Evolutionary conservation across 2,888 invertebrate species (phyloP).

Genomic region (Phengaris arion): DNA sequence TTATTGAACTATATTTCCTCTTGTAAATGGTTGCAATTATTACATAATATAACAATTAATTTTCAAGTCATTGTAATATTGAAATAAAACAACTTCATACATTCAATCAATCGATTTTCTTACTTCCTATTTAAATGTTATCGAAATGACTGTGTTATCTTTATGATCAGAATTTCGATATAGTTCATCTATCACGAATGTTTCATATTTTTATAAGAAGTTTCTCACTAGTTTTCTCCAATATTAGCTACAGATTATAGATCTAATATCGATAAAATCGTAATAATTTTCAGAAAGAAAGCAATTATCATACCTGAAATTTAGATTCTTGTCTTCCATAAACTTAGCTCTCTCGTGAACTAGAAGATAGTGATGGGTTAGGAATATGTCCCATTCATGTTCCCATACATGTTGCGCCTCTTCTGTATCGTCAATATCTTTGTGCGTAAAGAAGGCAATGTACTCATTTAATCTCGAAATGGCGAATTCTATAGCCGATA

Average conservation of each 20-base stretch:
- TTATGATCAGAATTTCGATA: neutral
- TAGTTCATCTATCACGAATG: neutral
- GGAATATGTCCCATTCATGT: conserved; percentile 94
- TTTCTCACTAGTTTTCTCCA: no score
- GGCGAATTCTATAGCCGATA: conserved; percentile 89
- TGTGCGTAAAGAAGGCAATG: conserved; percentile 85
- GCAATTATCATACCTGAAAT: conserved; percentile 53
- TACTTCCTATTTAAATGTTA: no score
- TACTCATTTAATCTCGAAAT: conserved; percentile 88
- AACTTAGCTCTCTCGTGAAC: conserved; percentile 83
- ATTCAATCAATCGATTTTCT: no score
- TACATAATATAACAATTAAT: neutral
- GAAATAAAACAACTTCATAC: neutral
- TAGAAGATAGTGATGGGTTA: conserved; percentile 83
- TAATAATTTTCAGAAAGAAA: neutral
- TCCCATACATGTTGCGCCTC: conserved; percentile 83
- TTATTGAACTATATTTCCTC: no score
- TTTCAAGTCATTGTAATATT: neutral
- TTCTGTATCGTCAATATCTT: conserved; percentile 87
- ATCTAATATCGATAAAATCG: neutral
- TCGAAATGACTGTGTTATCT: no score
- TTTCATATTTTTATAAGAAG: neutral
- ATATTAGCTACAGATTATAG: no score
- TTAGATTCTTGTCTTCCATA: conserved; percentile 59
- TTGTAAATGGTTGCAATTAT: neutral